Conservation (phyloP, 1,140 invertebrate genomes). For the Holcopasites calliopsidis region DNA sequence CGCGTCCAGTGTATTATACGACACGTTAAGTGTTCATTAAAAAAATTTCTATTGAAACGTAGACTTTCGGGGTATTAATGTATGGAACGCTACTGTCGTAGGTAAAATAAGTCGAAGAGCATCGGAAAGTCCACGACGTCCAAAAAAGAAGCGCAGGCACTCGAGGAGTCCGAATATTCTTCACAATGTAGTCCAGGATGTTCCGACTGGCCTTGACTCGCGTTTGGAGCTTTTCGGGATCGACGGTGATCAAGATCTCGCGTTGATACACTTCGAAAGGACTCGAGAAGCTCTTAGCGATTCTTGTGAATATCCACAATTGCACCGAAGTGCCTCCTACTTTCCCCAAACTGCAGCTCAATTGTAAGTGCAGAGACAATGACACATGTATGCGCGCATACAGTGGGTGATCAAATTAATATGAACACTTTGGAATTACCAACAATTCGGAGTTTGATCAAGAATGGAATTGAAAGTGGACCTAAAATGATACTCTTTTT, state of each 20-base stretch:
- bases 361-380: slow-evolving; percentile 69
- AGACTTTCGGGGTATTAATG: too few species aligned
- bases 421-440: too few species aligned
- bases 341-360: slow-evolving; percentile 75
- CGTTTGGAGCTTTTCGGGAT: slow-evolving; percentile 71
- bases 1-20: too few species aligned
- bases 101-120: slow-evolving; percentile 69
- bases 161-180: slow-evolving; percentile 69
- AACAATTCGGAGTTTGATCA: too few species aligned
- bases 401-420: too few species aligned
- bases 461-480: too few species aligned
- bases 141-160: slow-evolving; percentile 69
- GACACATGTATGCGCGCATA: too few species aligned
- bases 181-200: slow-evolving; percentile 57
- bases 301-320: slow-evolving; percentile 69
- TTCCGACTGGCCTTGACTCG: slow-evolving; percentile 68
- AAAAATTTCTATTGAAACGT: too few species aligned
- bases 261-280: slow-evolving; percentile 73
- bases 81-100: slow-evolving; percentile 24
- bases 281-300: slow-evolving; percentile 69
- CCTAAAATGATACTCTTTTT: too few species aligned
- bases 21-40: too few species aligned
- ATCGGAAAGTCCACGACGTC: slow-evolving; percentile 71
- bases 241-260: slow-evolving; percentile 72
- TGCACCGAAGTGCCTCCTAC: slow-evolving; percentile 77